phyloP scores from a whole-genome alignment of 2,113 vertebrate genomes.

The Lepisosteus osseus region DNA sequence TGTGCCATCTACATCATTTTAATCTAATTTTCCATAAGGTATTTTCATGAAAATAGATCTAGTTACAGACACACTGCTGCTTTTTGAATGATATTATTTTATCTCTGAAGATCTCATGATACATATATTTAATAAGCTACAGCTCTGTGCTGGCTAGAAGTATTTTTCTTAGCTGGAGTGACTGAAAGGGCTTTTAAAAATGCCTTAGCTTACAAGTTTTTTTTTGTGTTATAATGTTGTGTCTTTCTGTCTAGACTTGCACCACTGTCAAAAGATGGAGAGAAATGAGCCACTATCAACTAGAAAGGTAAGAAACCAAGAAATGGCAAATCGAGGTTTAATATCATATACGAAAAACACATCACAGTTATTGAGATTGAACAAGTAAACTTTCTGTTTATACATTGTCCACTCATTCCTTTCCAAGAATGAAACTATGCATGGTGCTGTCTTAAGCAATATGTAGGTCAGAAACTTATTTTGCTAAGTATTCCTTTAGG shows the following conservation, averaged over 20 bases:
- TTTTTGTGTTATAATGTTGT: not conserved
- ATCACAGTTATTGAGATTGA: too few species aligned
- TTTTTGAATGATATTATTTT: too few species aligned
- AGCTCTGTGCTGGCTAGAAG: not conserved
- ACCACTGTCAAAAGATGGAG: not conserved
- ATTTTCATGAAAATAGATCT: too few species aligned
- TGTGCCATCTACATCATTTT: too few species aligned
- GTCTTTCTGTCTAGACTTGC: not conserved
- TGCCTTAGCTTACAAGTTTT: too few species aligned
- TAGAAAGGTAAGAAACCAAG: not conserved
- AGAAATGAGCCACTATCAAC: not conserved
- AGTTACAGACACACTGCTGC: too few species aligned
- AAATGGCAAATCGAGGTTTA: not conserved
- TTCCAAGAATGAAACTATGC: not conserved
- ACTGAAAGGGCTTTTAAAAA: not conserved
- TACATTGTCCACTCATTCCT: not conserved
- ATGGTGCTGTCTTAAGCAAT: not conserved
- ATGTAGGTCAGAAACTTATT: slow-evolving; percentile 7
- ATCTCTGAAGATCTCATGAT: too few species aligned
- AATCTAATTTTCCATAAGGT: too few species aligned
- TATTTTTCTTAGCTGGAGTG: not conserved
- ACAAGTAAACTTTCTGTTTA: not conserved
- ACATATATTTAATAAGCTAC: not conserved
- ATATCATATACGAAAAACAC: too few species aligned
- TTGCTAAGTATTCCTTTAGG: not conserved